Conservation (phyloP, 2,113 vertebrate genomes). For the Lepidothrix coronata region DNA sequence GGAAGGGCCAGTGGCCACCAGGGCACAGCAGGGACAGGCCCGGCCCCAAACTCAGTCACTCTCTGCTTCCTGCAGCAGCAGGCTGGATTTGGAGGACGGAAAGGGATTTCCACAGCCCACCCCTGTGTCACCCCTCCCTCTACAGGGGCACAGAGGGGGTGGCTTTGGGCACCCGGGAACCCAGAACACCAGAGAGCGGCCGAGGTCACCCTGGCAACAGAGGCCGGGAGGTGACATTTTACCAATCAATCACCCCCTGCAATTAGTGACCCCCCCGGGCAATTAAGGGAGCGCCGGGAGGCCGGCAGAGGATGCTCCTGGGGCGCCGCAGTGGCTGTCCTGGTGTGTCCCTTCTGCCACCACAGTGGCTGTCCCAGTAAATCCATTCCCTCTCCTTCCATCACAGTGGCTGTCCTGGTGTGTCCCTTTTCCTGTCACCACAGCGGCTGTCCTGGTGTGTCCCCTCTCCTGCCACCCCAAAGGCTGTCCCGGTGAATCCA, state of each 20-base stretch:
- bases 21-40: neutral
- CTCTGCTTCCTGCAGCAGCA: accelerated
- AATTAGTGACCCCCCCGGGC: neutral
- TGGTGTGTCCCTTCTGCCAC: neutral
- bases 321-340: accelerated
- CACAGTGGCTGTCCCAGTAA: no score
- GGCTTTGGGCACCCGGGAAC: neutral
- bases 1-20: accelerated
- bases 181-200: accelerated
- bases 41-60: neutral
- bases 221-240: neutral
- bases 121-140: accelerated
- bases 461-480: neutral
- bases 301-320: neutral
- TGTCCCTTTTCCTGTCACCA: neutral
- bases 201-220: neutral
- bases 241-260: neutral
- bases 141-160: accelerated
- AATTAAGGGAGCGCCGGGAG: neutral
- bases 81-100: neutral
- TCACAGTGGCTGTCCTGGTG: accelerated
- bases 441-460: neutral
- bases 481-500: neutral
- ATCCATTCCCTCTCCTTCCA: no score
- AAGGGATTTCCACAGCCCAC: neutral